Base-by-base conservation (phyloP, 2,797 vertebrate species). In the Toxotes lorentzi region DNA sequence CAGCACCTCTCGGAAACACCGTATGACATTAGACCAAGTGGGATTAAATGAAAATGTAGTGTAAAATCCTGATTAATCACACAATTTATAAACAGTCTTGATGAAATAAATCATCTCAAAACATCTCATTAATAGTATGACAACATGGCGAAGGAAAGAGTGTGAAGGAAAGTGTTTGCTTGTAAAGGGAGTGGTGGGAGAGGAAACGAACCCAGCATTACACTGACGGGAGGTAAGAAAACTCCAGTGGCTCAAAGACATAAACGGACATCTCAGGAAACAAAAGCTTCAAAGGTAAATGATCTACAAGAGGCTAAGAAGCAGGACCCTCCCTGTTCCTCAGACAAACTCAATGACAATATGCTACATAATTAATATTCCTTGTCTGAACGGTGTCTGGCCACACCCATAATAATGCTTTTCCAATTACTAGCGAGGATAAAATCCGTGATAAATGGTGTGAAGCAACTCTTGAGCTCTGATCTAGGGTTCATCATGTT, bases 211-310 rank as follows among this genome's bases (percentile, higher is more conserved):
- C 4, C 21, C 17, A 35, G 41, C 59, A 62, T 77, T 78, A 75
- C 73, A 74, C 17, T 41, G 19, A 83, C 81, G 62, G 69, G 70
- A 86, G 67, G 73, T 40, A 75, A 76, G 30, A 74, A 34, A 57
- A 34, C 65, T 69, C 83, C 69, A 34, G 66, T 5, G 13, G 77
- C 70, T 61, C n/a, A 21, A 41, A 81, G 68, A 69, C 56, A 73
- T 73, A 61, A 70, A 83, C 74, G 62, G 64, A 78, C 38, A 45
- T 78, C 63, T 68, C 62, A 45, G 68, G 50, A 76, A 81, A 91
- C 79, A 83, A 88, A 78, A 82, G 62, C 74, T 85, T 91, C 86
- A 88, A 90, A 90, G 88, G 78, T 82, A 50, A 86, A 68, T 70
- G 48, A 78, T 79, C 47, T 69, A n/a, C 47, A 51, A 56, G 82